phyloP scores from a whole-genome alignment of 2,113 vertebrate genomes.

The Urocitellus parryii region DNA sequence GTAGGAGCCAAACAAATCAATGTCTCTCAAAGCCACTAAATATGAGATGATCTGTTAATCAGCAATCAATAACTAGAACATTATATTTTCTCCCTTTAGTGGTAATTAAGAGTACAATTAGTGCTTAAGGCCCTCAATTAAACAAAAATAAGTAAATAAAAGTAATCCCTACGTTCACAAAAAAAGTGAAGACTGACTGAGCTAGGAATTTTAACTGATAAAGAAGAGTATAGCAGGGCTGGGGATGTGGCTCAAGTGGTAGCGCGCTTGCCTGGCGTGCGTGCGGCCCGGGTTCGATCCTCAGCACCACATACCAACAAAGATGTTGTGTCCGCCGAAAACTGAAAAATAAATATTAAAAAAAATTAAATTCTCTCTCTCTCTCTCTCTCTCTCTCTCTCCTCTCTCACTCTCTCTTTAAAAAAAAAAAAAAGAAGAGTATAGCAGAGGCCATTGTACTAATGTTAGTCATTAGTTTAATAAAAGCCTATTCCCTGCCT shows the following conservation, averaged over 20 bases:
- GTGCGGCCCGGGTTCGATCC: no score
- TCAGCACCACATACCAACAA: no score
- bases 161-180: not conserved
- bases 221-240: not conserved
- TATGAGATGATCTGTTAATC: not conserved
- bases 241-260: no score
- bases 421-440: not conserved
- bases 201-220: not conserved
- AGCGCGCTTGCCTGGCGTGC: no score
- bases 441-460: not conserved
- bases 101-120: not conserved
- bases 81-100: not conserved
- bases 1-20: not conserved
- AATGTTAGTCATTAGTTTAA: constrained; percentile 30
- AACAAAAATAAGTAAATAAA: not conserved
- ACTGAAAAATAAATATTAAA: no score
- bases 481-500: constrained; percentile 64
- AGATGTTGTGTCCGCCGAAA: no score
- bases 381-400: no score
- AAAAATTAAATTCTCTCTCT: no score
- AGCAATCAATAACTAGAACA: not conserved
- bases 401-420: no score
- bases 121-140: not conserved
- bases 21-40: not conserved
- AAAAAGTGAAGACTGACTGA: not conserved